Evolutionary conservation across 1,140 invertebrate species (phyloP).

Genomic region (Zaprionus davidi): DNA sequence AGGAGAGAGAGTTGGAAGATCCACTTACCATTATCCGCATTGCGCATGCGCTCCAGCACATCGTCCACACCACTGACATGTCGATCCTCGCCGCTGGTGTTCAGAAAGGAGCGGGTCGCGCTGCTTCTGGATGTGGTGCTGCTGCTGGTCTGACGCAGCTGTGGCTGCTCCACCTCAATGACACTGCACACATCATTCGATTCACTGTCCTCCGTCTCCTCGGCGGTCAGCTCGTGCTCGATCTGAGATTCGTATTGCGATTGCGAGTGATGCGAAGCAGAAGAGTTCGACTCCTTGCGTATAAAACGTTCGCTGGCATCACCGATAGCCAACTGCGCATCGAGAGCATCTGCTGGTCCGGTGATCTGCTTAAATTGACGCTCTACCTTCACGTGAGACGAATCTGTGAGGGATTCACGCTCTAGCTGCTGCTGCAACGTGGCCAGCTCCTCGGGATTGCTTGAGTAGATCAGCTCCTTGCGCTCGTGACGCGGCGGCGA

Average conservation of each 20-base stretch:
- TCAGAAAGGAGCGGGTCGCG: slow-evolving; percentile 86
- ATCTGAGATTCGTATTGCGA: slow-evolving; percentile 8
- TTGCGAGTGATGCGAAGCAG: slow-evolving; percentile 28
- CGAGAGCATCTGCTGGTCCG: slow-evolving; percentile 36
- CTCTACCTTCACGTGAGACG: slow-evolving; percentile 52
- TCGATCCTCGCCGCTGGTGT: slow-evolving; percentile 86
- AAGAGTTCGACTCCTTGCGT: slow-evolving; percentile 69
- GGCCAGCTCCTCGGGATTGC: slow-evolving; percentile 86
- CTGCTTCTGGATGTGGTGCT: slow-evolving; percentile 50
- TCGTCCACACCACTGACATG: slow-evolving; percentile 89
- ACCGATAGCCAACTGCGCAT: slow-evolving; percentile 86
- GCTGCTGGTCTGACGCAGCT: slow-evolving; percentile 69
- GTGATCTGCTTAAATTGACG: slow-evolving; percentile 67
- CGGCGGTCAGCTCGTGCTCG: slow-evolving; percentile 38
- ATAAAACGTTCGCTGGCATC: slow-evolving; percentile 90
- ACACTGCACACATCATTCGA: slow-evolving; percentile 73
- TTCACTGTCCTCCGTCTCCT: slow-evolving; percentile 72
- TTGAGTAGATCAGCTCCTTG: slow-evolving; percentile 88
- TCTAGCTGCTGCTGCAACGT: slow-evolving; percentile 66
- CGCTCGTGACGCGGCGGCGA: slow-evolving; percentile 87
- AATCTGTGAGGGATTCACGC: slow-evolving; percentile 44
- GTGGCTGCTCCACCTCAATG: slow-evolving; percentile 72
- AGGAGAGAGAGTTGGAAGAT: not conserved
- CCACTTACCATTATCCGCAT: slow-evolving; percentile 87
- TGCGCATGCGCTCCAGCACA: slow-evolving; percentile 90